Percentiles rank a stretch among this genome's conserved stretches.
phyloP scores from a whole-genome alignment of 2,888 invertebrate species.

The Blastobasis adustella region DNA sequence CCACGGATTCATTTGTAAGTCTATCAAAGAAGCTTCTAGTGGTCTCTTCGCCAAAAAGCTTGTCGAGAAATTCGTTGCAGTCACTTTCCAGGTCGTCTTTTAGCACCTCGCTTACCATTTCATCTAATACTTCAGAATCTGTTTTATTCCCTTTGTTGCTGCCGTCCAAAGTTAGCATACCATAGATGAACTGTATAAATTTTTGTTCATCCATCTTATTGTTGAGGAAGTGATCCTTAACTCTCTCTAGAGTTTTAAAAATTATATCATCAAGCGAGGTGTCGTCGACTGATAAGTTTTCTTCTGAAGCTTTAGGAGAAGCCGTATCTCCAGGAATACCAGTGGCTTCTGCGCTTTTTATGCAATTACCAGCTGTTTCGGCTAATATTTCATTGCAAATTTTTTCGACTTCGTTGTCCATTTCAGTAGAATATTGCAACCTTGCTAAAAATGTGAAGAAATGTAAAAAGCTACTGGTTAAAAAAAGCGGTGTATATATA shows the following conservation, averaged over 20 bases:
- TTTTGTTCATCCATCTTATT: conserved; percentile 5
- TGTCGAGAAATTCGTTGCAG: too few species aligned
- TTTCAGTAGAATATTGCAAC: too few species aligned
- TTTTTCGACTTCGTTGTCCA: too few species aligned
- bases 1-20: neutral
- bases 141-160: conserved; percentile 2
- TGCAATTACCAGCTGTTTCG: too few species aligned
- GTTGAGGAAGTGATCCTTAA: conserved; percentile 1
- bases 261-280: neutral
- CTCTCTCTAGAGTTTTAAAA: conserved; percentile 1
- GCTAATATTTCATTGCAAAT: too few species aligned
- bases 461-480: too few species aligned
- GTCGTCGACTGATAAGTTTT: neutral
- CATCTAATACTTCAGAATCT: neutral
- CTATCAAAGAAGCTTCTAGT: neutral
- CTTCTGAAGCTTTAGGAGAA: too few species aligned
- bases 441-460: too few species aligned
- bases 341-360: too few species aligned
- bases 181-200: conserved; percentile 1
- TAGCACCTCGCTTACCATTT: neutral
- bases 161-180: conserved; percentile 2
- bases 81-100: neutral
- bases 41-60: neutral
- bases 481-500: too few species aligned
- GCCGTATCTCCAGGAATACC: too few species aligned